Conservation (phyloP, 2,113 vertebrate genomes). For the Leptodactylus fuscus region DNA sequence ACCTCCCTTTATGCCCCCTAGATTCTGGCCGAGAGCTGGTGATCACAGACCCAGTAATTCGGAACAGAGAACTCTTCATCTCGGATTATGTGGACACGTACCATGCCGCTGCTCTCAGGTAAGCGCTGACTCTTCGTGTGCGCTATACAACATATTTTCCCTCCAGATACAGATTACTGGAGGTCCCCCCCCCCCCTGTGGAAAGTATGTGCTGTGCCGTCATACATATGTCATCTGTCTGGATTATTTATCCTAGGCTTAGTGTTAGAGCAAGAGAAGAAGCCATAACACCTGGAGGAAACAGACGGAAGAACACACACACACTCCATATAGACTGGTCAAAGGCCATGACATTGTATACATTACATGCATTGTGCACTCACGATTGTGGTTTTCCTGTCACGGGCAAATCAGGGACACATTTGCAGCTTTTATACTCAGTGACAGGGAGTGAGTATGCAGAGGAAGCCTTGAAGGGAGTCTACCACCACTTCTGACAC, state of each 20-base stretch:
- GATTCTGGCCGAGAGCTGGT: slow-evolving; percentile 97
- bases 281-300: background rate
- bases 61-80: slow-evolving; percentile 98
- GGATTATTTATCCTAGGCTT: background rate
- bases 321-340: background rate
- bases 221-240: background rate
- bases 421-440: too few relatives aligned
- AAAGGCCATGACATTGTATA: background rate
- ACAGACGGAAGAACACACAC: background rate
- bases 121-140: slow-evolving; percentile 10
- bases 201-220: background rate
- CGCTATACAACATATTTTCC: background rate
- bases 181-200: background rate
- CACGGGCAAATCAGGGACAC: too few relatives aligned
- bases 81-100: slow-evolving; percentile 98
- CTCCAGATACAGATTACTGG: background rate
- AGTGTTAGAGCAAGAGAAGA: background rate
- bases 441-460: too few relatives aligned
- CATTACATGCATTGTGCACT: too few relatives aligned
- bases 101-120: slow-evolving; percentile 97
- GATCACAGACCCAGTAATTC: slow-evolving; percentile 96
- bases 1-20: slow-evolving; percentile 58
- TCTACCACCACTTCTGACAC: too few relatives aligned
- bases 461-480: too few relatives aligned
- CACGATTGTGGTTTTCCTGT: too few relatives aligned